These are phyloP conservation scores for Torymus aiolomorphi DNA, from an alignment of 2,888 invertebrate species.

Conservation along the genomic window DNA sequence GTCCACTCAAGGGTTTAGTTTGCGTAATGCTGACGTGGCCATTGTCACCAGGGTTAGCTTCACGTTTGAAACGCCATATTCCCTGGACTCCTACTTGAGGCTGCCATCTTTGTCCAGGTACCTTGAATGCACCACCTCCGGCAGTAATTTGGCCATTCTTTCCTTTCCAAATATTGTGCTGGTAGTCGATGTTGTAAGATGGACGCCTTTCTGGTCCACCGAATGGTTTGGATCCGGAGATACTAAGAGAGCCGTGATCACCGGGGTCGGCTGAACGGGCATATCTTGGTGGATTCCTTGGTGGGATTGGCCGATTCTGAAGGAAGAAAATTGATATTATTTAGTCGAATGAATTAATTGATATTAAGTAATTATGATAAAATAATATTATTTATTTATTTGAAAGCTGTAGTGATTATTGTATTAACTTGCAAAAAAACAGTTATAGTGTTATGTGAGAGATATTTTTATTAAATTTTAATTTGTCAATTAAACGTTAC, in stretches of 20 bases:
- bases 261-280: not conserved
- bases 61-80: slow-evolving; percentile 40
- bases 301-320: too few relatives aligned
- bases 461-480: too few relatives aligned
- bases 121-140: slow-evolving; percentile 57
- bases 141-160: slow-evolving; percentile 59
- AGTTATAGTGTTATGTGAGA: too few relatives aligned
- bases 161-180: slow-evolving; percentile 58
- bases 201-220: slow-evolving; percentile 59
- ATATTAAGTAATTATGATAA: too few relatives aligned
- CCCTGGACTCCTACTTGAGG: slow-evolving; percentile 58
- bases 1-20: slow-evolving; percentile 52
- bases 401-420: too few relatives aligned
- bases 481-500: too few relatives aligned
- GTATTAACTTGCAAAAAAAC: too few relatives aligned
- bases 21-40: slow-evolving; percentile 50
- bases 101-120: slow-evolving; percentile 33
- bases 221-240: slow-evolving; percentile 55
- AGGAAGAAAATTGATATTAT: too few relatives aligned
- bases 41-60: slow-evolving; percentile 25
- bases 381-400: too few relatives aligned
- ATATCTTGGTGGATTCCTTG: too few relatives aligned
- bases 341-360: too few relatives aligned
- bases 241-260: slow-evolving; percentile 57
- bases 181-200: slow-evolving; percentile 57